A percentile compares a stretch with the other conserved stretches of the same genome.
phyloP scores from a whole-genome alignment of 2,113 vertebrate genomes.

The Cynopterus brachyotis region DNA sequence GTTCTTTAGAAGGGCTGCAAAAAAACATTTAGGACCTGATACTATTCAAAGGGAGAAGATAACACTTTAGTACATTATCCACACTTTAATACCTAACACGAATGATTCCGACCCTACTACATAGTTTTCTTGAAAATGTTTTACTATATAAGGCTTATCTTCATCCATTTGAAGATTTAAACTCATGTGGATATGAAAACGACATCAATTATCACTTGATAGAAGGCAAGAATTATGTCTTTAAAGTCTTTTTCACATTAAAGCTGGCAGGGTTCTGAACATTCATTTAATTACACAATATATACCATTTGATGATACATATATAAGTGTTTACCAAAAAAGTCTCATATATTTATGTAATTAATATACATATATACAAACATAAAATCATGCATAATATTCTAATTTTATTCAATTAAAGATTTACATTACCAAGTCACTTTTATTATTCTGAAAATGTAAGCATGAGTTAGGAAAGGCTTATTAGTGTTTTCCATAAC shows the following conservation, averaged over 20 bases:
- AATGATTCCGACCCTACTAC: not conserved
- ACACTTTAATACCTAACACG: not conserved
- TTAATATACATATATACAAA: not conserved
- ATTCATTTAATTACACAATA: not conserved
- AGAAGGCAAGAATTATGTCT: not conserved
- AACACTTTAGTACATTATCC: not conserved
- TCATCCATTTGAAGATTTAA: slow-evolving; percentile 34
- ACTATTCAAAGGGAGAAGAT: not conserved
- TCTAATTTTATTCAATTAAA: not conserved
- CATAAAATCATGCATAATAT: not conserved
- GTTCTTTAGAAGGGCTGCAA: not conserved
- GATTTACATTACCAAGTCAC: not conserved
- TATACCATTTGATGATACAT: not conserved
- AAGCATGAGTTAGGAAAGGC: not conserved
- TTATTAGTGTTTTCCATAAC: slow-evolving; percentile 32
- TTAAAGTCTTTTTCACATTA: not conserved
- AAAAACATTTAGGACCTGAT: not conserved
- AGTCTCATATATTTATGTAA: not conserved
- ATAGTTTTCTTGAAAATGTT: not conserved
- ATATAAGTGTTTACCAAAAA: not conserved
- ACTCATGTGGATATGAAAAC: not conserved
- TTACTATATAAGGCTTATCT: not conserved
- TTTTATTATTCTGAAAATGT: slow-evolving; percentile 30
- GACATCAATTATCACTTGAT: not conserved
- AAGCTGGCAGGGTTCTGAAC: not conserved